phyloP scores from a whole-genome alignment of 1,140 invertebrate genomes.

The Acarapis woodi region DNA sequence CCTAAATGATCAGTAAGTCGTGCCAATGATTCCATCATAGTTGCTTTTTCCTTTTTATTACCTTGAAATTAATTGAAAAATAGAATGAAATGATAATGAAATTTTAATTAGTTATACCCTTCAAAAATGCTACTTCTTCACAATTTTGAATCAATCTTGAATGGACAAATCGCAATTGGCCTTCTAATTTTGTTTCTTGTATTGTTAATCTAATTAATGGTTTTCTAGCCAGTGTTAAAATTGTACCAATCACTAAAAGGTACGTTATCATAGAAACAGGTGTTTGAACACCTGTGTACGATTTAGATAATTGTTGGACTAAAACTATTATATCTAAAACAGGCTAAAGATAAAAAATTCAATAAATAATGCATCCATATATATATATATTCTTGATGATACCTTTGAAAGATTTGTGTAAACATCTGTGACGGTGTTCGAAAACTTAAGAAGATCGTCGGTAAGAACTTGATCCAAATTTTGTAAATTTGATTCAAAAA shows the following conservation, averaged over 20 bases:
- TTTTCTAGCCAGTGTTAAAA: conserved; percentile 36
- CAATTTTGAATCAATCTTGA: conserved; percentile 78
- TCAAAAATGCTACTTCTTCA: conserved; percentile 94
- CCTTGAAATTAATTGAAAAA: conserved; percentile 3
- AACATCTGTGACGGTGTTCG: conserved; percentile 67
- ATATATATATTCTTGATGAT: conserved; percentile 4
- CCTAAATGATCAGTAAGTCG: conserved; percentile 1
- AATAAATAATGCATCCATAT: background rate
- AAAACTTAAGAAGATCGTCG: conserved; percentile 89
- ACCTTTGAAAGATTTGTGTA: conserved; percentile 90
- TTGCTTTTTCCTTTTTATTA: conserved; percentile 6
- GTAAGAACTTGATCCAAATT: conserved; percentile 89
- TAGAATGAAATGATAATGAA: conserved; percentile 27
- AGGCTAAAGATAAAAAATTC: conserved; percentile 29
- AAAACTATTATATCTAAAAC: conserved; percentile 78
- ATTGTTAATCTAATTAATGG: conserved; percentile 68
- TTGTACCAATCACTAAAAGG: conserved; percentile 40
- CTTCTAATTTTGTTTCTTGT: conserved; percentile 78
- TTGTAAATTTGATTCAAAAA: conserved; percentile 70
- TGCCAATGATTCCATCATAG: conserved; percentile 5
- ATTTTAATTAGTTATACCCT: conserved; percentile 72
- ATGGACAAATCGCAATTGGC: conserved; percentile 88
- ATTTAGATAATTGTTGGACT: conserved; percentile 46
- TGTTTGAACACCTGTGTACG: conserved; percentile 18
- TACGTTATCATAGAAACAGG: conserved; percentile 58